These are phyloP conservation scores for Harpalus rufipes DNA, from an alignment of 2,888 invertebrate genomes.

Conservation along the genomic window DNA sequence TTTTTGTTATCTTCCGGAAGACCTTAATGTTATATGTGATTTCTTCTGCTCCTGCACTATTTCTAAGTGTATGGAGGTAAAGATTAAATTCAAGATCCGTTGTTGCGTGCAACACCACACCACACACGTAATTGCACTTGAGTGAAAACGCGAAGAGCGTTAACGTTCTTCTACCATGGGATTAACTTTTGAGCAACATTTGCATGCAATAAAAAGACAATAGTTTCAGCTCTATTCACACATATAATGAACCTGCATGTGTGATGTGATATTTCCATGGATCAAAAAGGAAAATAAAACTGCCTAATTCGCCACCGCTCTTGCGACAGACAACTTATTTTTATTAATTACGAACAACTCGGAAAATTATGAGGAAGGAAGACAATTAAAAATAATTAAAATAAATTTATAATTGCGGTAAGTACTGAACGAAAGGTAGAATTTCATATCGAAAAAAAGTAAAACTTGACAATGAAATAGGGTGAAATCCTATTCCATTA, in stretches of 20 bases:
- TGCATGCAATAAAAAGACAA: slow-evolving; percentile 45
- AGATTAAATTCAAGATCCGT: background rate
- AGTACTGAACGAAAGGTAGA: no score
- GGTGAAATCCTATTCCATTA: no score
- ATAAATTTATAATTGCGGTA: no score
- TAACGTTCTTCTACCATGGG: slow-evolving; percentile 29
- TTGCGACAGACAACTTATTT: background rate
- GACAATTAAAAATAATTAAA: background rate
- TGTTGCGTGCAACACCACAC: background rate
- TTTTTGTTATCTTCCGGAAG: no score
- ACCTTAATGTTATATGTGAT: no score
- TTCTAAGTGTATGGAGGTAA: background rate
- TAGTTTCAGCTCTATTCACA: slow-evolving; percentile 44
- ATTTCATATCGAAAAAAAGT: no score
- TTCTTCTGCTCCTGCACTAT: background rate
- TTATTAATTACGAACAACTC: no score
- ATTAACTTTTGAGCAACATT: slow-evolving; percentile 41
- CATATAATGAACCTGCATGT: slow-evolving; percentile 43
- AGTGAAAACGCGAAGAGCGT: slow-evolving; percentile 37
- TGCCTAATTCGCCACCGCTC: background rate
- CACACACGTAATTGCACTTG: slow-evolving; percentile 6
- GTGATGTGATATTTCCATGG: slow-evolving; percentile 31
- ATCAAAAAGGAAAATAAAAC: slow-evolving; percentile 1
- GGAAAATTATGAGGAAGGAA: no score
- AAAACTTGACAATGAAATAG: no score